phyloP scores from a whole-genome alignment of 2,113 vertebrate species.

The Melierax canorus region DNA sequence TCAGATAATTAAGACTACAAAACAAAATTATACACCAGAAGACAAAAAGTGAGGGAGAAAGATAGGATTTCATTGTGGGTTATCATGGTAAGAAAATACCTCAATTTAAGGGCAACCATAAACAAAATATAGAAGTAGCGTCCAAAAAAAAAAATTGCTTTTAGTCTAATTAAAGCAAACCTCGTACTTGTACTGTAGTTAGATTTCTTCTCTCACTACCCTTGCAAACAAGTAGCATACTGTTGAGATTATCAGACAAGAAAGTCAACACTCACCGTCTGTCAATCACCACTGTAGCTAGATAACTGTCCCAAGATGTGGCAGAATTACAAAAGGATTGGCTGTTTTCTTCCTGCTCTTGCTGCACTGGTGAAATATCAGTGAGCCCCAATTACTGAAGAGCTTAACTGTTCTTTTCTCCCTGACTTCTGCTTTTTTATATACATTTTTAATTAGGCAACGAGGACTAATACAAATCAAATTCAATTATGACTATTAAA shows the following conservation, averaged over 20 bases:
- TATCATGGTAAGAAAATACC: not conserved
- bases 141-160: not conserved
- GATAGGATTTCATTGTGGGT: not conserved
- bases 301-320: not conserved
- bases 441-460: conserved; percentile 30
- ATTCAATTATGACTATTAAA: not conserved
- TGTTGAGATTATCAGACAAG: not conserved
- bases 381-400: not conserved
- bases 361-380: not conserved
- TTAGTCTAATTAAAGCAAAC: not conserved
- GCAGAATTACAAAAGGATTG: not conserved
- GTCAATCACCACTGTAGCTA: not conserved
- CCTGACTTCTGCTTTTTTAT: not conserved
- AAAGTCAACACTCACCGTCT: not conserved
- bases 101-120: not conserved
- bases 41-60: not conserved
- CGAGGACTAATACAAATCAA: not conserved
- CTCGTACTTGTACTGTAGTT: not conserved
- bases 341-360: not conserved
- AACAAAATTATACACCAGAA: not conserved
- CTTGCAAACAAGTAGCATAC: not conserved
- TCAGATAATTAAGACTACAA: not conserved
- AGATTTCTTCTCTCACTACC: not conserved
- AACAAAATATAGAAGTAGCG: not conserved
- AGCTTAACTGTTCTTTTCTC: not conserved